Conservation (phyloP, 2,888 invertebrate genomes). For the Drosophila anomalata region DNA sequence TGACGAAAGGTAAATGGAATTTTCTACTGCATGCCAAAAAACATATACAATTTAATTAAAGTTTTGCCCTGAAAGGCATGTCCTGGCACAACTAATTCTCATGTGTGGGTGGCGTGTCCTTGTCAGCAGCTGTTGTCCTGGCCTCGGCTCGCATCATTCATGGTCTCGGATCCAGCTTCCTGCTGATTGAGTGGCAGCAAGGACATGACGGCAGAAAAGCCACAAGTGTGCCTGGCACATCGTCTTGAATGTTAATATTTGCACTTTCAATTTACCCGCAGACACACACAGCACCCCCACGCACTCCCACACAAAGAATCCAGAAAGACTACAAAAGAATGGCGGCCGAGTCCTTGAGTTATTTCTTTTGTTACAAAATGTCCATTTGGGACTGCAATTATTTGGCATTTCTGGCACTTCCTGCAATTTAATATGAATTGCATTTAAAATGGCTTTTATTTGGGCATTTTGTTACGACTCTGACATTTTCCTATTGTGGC, state of each 20-base stretch:
- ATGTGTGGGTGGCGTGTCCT: conserved; percentile 21
- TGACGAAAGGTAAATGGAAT: conserved; percentile 39
- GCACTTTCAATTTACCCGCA: conserved; percentile 67
- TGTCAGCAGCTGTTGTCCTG: conserved; percentile 41
- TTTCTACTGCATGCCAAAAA: conserved; percentile 15
- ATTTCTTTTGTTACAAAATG: conserved; percentile 34
- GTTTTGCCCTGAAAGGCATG: conserved; percentile 36
- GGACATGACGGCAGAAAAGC: conserved; percentile 45
- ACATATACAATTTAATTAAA: conserved; percentile 63
- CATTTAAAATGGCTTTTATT: conserved; percentile 63
- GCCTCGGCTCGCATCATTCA: conserved; percentile 25
- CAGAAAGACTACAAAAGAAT: conserved; percentile 9
- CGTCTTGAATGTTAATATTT: conserved; percentile 74
- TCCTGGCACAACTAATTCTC: conserved; percentile 14
- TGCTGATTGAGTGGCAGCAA: conserved; percentile 45
- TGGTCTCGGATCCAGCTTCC: conserved; percentile 18
- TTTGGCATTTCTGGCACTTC: conserved; percentile 60
- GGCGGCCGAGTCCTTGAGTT: conserved; percentile 27
- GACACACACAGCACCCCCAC: conserved; percentile 17
- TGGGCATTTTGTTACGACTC: conserved; percentile 36
- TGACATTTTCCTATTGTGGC: conserved; percentile 25
- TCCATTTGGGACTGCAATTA: conserved; percentile 56
- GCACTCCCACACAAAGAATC: conserved; percentile 8
- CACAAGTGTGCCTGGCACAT: conserved; percentile 61
- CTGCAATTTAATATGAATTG: conserved; percentile 72